Base-by-base conservation (phyloP, 2,888 invertebrate species). In the Orthosia gothica region DNA sequence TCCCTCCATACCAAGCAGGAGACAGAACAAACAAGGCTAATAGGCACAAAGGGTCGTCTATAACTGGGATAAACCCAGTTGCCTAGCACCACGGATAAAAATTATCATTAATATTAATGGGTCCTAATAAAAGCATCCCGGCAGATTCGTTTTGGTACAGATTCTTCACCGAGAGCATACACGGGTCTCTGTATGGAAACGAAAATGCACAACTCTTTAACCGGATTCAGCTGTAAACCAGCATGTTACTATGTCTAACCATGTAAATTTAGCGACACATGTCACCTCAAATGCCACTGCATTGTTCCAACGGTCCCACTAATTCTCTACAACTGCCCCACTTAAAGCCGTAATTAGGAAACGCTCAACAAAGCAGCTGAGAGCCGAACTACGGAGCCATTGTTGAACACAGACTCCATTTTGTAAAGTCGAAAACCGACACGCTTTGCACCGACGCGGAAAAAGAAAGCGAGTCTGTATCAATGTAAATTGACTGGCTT, bases 391-490 rank as follows among this genome's bases (percentile, higher is more conserved):
- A 77, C 32, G 26, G 16, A 47, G 5, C 40, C 55, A 77, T 81
- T 77, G 70, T 76, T 68, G 50, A 54, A 45, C 59, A 5, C 57
- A 32, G 71, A 18, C 80, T 59, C 80, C 81, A 81, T 81, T 81
- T 73, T 81, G 81, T 73, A 13, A 0, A 52, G 45, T 62, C 81
- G 13, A 81, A 81, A 73, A 58, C 58, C 65, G 74, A 76, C 54
- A 74, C 74, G 81, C 49, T 59, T 18, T n/a, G 71, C 20, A 55
- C 55, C 57, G 65, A 57, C 54, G 73, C 59, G 64, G 76, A 67
- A 81, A 80, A 81, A 81, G 81, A 81, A 81, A 81, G 81, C 63
- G 47, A 26, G 55, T 63, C 67, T 23, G 47, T 58, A 59, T 50
- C 40, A 47, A 75, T 63, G 76, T 71, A 71, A 76, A 76, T 76